These are phyloP conservation scores for Copidosoma floridanum DNA, from an alignment of 1,140 invertebrate genomes.

Conservation along the genomic window DNA sequence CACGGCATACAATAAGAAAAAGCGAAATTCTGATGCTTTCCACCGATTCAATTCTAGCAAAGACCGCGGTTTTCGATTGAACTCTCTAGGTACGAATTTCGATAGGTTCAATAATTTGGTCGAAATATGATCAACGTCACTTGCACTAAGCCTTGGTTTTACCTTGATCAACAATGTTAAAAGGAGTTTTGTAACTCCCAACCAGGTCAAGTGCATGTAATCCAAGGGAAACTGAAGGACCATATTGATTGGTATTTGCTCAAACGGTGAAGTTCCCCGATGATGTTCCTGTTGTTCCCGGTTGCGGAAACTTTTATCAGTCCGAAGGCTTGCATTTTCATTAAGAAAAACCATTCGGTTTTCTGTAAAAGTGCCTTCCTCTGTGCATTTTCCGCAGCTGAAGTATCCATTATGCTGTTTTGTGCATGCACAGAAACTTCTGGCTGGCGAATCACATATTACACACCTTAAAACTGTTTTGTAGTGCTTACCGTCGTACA, in stretches of 20 bases:
- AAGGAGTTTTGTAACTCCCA: conserved; percentile 7
- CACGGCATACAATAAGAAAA: conserved; percentile 23
- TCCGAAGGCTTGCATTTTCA: no score
- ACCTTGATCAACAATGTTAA: neutral
- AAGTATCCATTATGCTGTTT: no score
- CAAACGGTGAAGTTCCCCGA: neutral
- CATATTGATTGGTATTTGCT: conserved; percentile 1
- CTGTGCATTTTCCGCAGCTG: no score
- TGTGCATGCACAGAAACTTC: no score
- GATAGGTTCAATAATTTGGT: no score
- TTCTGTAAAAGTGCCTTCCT: no score
- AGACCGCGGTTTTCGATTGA: conserved; percentile 16
- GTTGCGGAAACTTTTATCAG: neutral
- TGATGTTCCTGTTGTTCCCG: neutral
- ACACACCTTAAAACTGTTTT: no score
- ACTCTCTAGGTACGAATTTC: conserved; percentile 15
- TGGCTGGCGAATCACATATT: no score
- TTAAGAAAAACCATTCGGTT: no score
- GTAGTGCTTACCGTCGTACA: no score
- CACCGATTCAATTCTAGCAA: conserved; percentile 7
- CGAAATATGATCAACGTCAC: neutral
- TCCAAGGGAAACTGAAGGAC: conserved; percentile 5
- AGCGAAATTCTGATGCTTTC: conserved; percentile 26
- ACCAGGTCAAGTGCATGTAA: conserved; percentile 11
- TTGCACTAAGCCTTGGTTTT: neutral